These are phyloP conservation scores for Lepidocolaptes lacrymiger DNA, from an alignment of 2,797 vertebrate species.

Conservation along the genomic window DNA sequence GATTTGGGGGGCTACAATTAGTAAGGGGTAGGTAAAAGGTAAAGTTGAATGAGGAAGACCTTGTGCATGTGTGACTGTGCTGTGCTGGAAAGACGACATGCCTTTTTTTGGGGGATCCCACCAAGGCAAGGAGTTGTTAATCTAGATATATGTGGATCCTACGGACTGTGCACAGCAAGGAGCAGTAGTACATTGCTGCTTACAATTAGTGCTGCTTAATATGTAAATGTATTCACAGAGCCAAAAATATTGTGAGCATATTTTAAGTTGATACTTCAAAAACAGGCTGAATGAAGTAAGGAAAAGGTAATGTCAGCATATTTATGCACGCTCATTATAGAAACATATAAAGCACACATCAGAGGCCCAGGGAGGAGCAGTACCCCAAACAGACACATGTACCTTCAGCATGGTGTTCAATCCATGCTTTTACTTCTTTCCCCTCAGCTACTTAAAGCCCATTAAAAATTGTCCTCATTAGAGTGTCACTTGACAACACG, in stretches of 20 bases:
- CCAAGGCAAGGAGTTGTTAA: background rate
- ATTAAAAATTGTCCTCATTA: slow-evolving; percentile 13
- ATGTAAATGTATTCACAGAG: background rate
- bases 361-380: background rate
- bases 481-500: background rate
- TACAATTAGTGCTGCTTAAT: background rate
- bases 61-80: background rate
- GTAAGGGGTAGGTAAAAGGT: background rate
- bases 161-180: background rate
- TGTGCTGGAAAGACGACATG: background rate
- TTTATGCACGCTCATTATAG: background rate
- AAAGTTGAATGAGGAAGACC: background rate
- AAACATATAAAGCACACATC: background rate
- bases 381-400: background rate
- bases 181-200: background rate
- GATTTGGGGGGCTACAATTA: background rate
- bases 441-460: background rate
- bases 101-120: background rate
- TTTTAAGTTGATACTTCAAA: background rate
- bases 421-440: background rate
- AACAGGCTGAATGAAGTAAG: background rate
- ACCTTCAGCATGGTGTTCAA: background rate
- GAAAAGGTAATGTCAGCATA: background rate
- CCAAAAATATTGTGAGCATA: background rate
- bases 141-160: background rate